These are phyloP conservation scores for Glyptemys insculpta DNA, from an alignment of 2,797 vertebrate species.

Conservation along the genomic window DNA sequence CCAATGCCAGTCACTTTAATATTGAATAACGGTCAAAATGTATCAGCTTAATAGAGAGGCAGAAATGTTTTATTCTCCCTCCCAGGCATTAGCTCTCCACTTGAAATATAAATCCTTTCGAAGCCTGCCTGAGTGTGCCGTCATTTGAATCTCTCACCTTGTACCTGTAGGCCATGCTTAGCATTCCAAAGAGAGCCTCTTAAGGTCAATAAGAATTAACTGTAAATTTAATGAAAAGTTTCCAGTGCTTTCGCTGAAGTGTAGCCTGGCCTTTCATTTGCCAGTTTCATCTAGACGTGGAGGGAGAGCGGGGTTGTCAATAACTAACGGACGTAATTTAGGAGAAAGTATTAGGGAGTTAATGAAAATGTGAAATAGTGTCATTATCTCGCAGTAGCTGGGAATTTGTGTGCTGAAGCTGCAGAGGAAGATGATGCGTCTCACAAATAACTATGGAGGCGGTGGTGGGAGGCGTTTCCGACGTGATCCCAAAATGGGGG, in stretches of 20 bases:
- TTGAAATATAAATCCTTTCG: background rate
- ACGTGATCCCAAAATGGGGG: fast-evolving
- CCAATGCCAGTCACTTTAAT: background rate
- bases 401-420: background rate
- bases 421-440: background rate
- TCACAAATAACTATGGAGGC: fast-evolving
- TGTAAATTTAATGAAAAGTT: slow-evolving; percentile 59
- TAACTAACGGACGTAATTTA: slow-evolving; percentile 72
- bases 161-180: background rate
- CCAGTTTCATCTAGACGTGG: slow-evolving; percentile 25
- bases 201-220: slow-evolving; percentile 61
- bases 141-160: fast-evolving
- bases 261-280: background rate
- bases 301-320: slow-evolving; percentile 41
- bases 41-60: background rate
- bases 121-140: background rate
- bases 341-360: slow-evolving; percentile 43
- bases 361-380: slow-evolving; percentile 43
- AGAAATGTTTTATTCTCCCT: background rate
- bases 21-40: background rate
- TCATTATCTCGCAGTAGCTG: background rate
- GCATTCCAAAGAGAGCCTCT: background rate
- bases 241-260: background rate
- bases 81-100: fast-evolving
- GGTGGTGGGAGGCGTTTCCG: fast-evolving